Evolutionary conservation across 2,113 vertebrate species (phyloP), one percentile per base, ranked within the genome.

Genomic region (Hippopotamus amphibius): DNA sequence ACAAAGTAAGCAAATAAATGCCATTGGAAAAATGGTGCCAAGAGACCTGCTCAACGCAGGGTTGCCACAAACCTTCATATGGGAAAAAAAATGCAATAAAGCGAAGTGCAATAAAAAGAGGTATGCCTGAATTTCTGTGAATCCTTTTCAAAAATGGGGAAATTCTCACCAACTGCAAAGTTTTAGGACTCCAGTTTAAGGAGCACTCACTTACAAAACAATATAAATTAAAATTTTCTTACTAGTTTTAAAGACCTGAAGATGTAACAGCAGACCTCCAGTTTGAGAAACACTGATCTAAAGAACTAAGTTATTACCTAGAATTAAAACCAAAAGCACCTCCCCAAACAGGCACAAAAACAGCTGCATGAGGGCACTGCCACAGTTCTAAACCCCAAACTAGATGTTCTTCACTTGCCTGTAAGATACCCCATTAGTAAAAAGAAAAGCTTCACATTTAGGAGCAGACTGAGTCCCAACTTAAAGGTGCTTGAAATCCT

Each of bases 81-180:
- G 48, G 5, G 41, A 48, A 6, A 13, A 21, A 77, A 76, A 61
- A 22, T n/a, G 50, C 50, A 80, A 37, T 24, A 57, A 80, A 53
- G 19, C 2, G 3, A 55, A 80, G 33, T 3, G 4, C 6, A 80
- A 55, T 55, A 80, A 80, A 55, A 80, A 30, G 74, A 53, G 33
- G 33, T 57, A 33, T 57, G 21, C 50, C 50, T 80, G n/a, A n/a
- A 80, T 65, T 65, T 92, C 15, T 77, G 53, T 43, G 5, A 77
- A 87, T 79, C 11, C 6, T 41, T 96, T 95, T 79, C 30, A 92
- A 90, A 90, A 61, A n/a, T 24, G 13, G n/a, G 66, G 94, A 93
- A 89, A 69, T 43, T 81, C 33, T 88, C 37, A 91, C 12, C 90
- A 80, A 71, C 19, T 21, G 4, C 92, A 50, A 8, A 59, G 74